These are phyloP conservation scores for Chymomyza amoena DNA, from an alignment of 2,888 invertebrate genomes.

Conservation along the genomic window DNA sequence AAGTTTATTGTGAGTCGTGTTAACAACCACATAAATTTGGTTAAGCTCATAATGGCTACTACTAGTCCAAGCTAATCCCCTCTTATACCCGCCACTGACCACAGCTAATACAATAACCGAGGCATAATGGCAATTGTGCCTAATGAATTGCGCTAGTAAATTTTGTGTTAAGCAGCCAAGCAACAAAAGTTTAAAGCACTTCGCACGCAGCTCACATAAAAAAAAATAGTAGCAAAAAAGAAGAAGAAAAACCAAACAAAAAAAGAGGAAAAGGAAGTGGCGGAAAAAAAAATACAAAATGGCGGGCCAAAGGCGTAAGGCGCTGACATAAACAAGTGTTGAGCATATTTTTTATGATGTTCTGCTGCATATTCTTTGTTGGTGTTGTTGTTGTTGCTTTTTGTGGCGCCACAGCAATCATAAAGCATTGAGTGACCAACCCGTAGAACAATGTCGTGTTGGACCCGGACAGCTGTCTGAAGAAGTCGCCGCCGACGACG, in stretches of 20 bases:
- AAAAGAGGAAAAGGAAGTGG: not conserved
- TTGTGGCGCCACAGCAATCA: constrained; percentile 53
- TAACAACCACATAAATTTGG: no score
- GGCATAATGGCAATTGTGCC: constrained; percentile 42
- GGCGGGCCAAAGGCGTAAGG: constrained; percentile 14
- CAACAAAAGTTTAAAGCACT: constrained; percentile 56
- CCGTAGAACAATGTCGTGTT: constrained; percentile 44
- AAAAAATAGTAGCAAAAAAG: constrained; percentile 12
- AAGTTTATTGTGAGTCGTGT: no score
- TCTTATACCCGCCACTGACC: no score
- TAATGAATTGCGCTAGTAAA: constrained; percentile 64
- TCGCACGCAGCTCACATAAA: constrained; percentile 28
- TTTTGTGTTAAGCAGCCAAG: constrained; percentile 38
- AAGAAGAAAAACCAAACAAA: not conserved
- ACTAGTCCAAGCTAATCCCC: no score
- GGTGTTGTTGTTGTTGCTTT: not conserved
- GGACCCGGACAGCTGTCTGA: constrained; percentile 36
- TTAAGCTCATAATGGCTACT: no score
- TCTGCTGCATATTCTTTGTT: constrained; percentile 15
- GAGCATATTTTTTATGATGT: constrained; percentile 61
- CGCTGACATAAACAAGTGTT: constrained; percentile 52
- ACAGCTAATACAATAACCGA: not conserved
- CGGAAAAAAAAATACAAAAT: constrained; percentile 17
- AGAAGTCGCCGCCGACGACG: constrained; percentile 19
- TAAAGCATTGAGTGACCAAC: constrained; percentile 57